Evolutionary conservation across 2,888 invertebrate genomes (phyloP).

Genomic region (Xanthia togata): DNA sequence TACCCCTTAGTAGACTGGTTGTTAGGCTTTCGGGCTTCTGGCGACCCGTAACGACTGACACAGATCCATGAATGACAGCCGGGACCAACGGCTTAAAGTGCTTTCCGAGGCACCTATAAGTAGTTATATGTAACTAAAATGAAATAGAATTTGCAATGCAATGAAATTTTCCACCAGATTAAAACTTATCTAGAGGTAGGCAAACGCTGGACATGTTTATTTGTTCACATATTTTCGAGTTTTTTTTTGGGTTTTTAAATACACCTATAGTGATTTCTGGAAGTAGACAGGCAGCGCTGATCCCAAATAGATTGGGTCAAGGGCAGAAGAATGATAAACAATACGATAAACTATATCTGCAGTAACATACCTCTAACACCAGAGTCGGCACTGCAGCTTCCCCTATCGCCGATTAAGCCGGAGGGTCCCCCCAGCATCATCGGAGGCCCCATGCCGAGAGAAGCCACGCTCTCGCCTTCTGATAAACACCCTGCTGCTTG

Average conservation of each 20-base stretch:
- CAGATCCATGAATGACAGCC: too few species aligned
- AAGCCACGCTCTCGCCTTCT: constrained; percentile 95
- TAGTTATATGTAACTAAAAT: too few species aligned
- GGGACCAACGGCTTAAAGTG: too few species aligned
- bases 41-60: too few species aligned
- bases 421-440: constrained; percentile 90
- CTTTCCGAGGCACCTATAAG: too few species aligned
- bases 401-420: constrained; percentile 92
- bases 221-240: too few species aligned
- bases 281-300: background rate
- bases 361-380: constrained; percentile 92
- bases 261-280: background rate
- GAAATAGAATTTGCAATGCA: too few species aligned
- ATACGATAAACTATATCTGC: too few species aligned
- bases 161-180: background rate
- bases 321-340: too few species aligned
- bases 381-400: constrained; percentile 96
- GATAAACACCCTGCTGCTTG: constrained; percentile 94
- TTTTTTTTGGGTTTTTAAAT: background rate
- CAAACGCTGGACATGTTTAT: background rate
- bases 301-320: background rate
- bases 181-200: background rate
- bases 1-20: too few species aligned
- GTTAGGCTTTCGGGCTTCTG: too few species aligned
- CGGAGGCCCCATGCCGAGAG: constrained; percentile 92